Evolutionary conservation across 2,113 vertebrate species (phyloP), one percentile per base, ranked within the genome.

Genomic region (Tragelaphus strepsiceros): DNA sequence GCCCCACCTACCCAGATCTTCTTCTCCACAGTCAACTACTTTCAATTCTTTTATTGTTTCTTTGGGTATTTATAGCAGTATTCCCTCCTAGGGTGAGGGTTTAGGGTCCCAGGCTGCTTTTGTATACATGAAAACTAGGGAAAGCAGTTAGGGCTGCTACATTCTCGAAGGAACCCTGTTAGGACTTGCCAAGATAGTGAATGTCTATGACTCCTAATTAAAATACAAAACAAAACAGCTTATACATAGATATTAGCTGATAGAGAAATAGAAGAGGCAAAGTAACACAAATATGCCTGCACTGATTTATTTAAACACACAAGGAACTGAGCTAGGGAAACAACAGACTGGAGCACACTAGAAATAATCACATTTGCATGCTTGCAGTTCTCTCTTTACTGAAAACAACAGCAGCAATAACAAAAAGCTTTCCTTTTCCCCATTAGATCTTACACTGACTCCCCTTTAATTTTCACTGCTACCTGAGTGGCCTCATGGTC

Each of bases 301-400:
- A 43, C 49, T 86, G 39, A 53, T 51, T 89, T 93, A 85, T 94
- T 78, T 95, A 86, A 93, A 24, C 32, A 64, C 35, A 30, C 7
- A 5, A 64, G 82, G 59, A 78, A 89, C 43, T 26, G 39, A 95
- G 32, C 80, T 88, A 74, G 28, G 81, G 80, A 86, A 92, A 92
- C 39, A 92, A 53, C 74, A 96, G 94, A 91, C 58, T 11, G 51
- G 51, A 89, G 12, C 28, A 43, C 26, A 49, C 54, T 95, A 39
- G 94, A 88, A 96, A 91, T 90, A 93, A 89, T 91, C 46, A 74
- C 64, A 59, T 93, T 77, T 93, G 58, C 39, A 95, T 32, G 30
- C 86, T 77, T 59, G 2, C 5, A 71, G 77, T 58, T 58, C 78
- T 32, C 46, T 82, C 54, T 93, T 90, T 93, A 86, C 81, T 95